Base-by-base conservation (phyloP, 64 coral and sea anemone genomes). In the Dendrophyllia cribrosa region DNA sequence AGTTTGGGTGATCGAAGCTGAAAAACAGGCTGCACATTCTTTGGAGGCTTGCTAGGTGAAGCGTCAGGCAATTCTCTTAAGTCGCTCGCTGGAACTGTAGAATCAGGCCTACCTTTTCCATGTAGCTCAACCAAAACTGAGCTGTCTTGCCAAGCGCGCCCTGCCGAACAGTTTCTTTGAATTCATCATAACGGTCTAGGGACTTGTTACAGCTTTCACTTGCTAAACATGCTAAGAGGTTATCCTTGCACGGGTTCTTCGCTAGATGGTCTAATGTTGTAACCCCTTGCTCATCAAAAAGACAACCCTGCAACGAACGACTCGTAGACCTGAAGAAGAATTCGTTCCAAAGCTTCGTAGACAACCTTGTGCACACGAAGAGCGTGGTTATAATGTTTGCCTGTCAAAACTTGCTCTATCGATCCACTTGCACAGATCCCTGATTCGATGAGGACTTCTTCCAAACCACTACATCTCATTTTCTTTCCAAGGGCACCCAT, bases 111-210 rank as follows among this genome's bases (percentile, higher is more conserved):
- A 84, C 80, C 80, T 84, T 84, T 58, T 84, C 80, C 80, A 84
- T 84, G 24, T 65, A 84, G 80, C 80, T 84, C 80, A 84, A 60
- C 80, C 80, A 84, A 64, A 84, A 60, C 59, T 84, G 80, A 60
- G 58, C 80, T 60, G 80, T 84, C 80, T 84, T 84, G 20, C 80
- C 80, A 84, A 84, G 58, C 59, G 19, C 59, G 59, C 80, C 80
- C 19, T 64, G 19, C 52, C 80, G 21, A 64, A 84, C 59, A 84
- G 59, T 64, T 64, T 65, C 80, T 64, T 84, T 84, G 59, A 66
- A 84, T 45, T 84, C 55, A 84, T 24, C 51, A 84, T 84, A 84
- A 59, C 52, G 20, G 55, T 20, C 59, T 84, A 64, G 25, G 59
- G 59, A 64, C 59, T 64, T 58, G 52, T 84, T 84, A 17, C 80